Evolutionary conservation across 1,140 invertebrate species (phyloP).

Genomic region (Acromyrmex heyeri): DNA sequence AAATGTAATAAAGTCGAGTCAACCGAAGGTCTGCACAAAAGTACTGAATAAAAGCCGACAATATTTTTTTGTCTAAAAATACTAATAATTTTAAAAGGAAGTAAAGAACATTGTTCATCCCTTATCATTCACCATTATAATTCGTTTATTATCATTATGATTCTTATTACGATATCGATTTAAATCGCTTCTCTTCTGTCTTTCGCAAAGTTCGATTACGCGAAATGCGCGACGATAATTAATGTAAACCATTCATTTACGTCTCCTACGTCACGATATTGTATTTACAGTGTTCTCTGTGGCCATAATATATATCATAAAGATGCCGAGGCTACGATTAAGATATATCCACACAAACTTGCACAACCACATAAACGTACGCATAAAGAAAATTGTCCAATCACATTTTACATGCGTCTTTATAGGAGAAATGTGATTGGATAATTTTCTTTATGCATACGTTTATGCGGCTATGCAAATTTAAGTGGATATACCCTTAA

Average conservation of each 20-base stretch:
- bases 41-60: background rate
- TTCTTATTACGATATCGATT: background rate
- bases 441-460: too few species aligned
- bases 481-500: too few species aligned
- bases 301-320: background rate
- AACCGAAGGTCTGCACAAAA: background rate
- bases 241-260: conserved; percentile 14
- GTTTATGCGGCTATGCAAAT: too few species aligned
- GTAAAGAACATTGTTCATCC: background rate
- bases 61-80: background rate
- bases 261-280: background rate
- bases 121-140: background rate
- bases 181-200: background rate
- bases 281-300: background rate
- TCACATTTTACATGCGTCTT: too few species aligned
- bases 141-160: background rate
- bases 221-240: background rate
- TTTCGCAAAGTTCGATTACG: background rate
- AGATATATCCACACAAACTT: too few species aligned
- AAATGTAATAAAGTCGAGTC: background rate
- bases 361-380: too few species aligned
- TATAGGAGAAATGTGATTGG: too few species aligned
- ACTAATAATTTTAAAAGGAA: background rate
- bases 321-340: background rate
- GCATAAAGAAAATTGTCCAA: too few species aligned